Conservation (phyloP, 1,140 invertebrate genomes). For the Drosophila leontia region DNA sequence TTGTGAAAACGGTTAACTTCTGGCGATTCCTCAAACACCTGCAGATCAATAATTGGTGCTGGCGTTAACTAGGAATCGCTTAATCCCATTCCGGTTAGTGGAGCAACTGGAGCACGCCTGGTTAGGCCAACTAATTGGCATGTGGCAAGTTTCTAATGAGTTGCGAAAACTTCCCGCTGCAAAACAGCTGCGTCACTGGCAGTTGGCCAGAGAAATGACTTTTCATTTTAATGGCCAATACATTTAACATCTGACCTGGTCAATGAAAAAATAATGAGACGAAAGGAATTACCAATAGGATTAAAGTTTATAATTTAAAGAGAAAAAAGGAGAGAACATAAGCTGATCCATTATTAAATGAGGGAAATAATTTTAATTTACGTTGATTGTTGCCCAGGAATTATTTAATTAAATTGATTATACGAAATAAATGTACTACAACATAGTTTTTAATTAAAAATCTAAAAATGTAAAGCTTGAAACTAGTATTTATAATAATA, state of each 20-base stretch:
- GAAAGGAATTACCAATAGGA: not conserved
- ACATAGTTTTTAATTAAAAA: not conserved
- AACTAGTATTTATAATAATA: constrained; percentile 1
- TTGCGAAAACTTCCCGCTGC: constrained; percentile 57
- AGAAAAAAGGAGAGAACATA: not conserved
- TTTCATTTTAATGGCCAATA: constrained; percentile 44
- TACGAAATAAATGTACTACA: not conserved
- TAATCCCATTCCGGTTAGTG: constrained; percentile 21
- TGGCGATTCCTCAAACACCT: constrained; percentile 36
- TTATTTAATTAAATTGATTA: not conserved
- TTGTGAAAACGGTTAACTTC: constrained; percentile 24
- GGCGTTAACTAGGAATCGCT: constrained; percentile 28
- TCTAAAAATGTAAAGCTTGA: not conserved
- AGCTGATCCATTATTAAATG: not conserved
- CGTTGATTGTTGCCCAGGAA: not conserved
- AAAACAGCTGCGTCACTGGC: constrained; percentile 45
- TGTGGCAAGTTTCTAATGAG: constrained; percentile 72
- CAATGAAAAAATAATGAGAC: constrained; percentile 7
- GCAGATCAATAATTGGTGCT: constrained; percentile 52
- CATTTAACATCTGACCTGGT: constrained; percentile 5
- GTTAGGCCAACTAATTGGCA: constrained; percentile 67
- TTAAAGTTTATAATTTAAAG: not conserved
- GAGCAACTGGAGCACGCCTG: constrained; percentile 22
- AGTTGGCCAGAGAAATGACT: constrained; percentile 41
- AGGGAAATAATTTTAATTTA: not conserved